These are phyloP conservation scores for Neodon shergylaensis DNA, from an alignment of 2,113 vertebrate genomes.

Conservation along the genomic window DNA sequence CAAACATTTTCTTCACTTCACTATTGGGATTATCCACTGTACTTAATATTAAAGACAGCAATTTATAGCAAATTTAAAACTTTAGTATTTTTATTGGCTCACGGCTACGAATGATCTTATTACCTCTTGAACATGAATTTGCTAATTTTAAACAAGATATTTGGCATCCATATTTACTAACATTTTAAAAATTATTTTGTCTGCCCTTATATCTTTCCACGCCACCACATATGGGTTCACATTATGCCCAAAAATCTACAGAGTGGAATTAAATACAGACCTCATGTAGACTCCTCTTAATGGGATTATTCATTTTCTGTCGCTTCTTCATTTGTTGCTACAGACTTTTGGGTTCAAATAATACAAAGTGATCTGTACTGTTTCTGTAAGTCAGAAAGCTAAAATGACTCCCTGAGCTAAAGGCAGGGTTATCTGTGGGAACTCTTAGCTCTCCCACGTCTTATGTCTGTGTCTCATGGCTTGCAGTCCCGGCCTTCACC, in stretches of 20 bases:
- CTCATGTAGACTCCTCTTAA: neutral
- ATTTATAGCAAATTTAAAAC: neutral
- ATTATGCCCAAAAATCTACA: neutral
- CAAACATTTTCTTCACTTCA: neutral
- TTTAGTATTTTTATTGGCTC: neutral
- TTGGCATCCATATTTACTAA: neutral
- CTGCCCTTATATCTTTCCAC: neutral
- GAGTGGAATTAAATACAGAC: neutral
- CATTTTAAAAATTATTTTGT: neutral
- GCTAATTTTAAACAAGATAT: slow-evolving; percentile 7
- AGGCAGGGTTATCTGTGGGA: no score
- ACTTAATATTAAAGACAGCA: neutral
- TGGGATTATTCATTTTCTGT: neutral
- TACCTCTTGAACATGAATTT: neutral
- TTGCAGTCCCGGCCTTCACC: no score
- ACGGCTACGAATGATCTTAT: neutral
- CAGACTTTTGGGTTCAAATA: neutral
- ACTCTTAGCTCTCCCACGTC: neutral
- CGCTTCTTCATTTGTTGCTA: neutral
- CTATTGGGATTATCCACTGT: neutral
- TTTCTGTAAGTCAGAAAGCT: neutral
- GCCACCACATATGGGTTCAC: no score
- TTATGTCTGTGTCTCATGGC: neutral
- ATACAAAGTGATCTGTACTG: neutral
- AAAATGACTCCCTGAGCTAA: neutral